A percentile compares a stretch with the other conserved stretches of the same genome.
phyloP scores from a whole-genome alignment of 2,888 invertebrate genomes.

The Sinodicranocentrus sp. region DNA sequence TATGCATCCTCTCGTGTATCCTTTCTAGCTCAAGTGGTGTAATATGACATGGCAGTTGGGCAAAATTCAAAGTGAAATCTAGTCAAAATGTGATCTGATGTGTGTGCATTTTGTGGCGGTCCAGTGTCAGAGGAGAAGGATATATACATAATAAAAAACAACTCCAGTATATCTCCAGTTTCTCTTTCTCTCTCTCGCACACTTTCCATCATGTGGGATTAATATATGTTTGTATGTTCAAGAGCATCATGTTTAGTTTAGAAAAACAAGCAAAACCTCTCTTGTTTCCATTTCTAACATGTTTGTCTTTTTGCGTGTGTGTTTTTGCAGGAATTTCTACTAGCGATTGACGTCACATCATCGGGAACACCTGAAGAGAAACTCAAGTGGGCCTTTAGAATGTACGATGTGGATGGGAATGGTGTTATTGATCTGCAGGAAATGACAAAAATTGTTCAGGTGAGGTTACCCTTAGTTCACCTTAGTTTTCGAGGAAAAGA shows the following conservation, averaged over 20 bases:
- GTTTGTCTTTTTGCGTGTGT: slow-evolving; percentile 13
- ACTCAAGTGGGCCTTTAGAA: slow-evolving; percentile 98
- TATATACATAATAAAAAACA: no score
- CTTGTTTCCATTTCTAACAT: neutral
- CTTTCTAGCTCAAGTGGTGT: neutral
- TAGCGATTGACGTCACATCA: slow-evolving; percentile 98
- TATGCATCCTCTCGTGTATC: neutral
- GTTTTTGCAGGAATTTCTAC: slow-evolving; percentile 94
- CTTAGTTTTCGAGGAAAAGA: no score
- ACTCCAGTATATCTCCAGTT: no score
- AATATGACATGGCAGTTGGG: neutral
- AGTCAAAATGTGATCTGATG: no score
- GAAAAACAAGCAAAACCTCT: neutral
- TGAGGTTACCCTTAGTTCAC: slow-evolving; percentile 81
- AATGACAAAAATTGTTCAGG: slow-evolving; percentile 99
- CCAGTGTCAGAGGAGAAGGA: no score
- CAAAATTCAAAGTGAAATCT: neutral
- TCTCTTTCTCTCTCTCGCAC: no score
- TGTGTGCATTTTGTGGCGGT: no score
- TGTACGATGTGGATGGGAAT: slow-evolving; percentile 99
- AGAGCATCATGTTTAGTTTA: no score
- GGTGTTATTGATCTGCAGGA: slow-evolving; percentile 98
- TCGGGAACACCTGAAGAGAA: slow-evolving; percentile 99
- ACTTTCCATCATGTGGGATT: no score
- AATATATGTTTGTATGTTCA: no score